phyloP scores from a whole-genome alignment of 2,797 vertebrate species.

The Molossus molossus region DNA sequence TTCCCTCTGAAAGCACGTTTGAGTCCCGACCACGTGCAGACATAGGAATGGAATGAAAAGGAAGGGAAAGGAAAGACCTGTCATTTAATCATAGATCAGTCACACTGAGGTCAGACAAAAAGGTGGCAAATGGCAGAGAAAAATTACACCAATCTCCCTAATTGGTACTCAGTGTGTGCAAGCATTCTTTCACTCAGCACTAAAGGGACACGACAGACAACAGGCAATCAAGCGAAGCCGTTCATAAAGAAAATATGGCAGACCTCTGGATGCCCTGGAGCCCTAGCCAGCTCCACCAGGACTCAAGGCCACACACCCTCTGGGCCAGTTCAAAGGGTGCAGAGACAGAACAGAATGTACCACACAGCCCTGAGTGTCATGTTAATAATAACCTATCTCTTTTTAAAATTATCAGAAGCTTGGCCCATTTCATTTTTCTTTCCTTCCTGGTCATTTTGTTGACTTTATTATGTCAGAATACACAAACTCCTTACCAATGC shows the following conservation, averaged over 20 bases:
- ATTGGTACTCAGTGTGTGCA: accelerated
- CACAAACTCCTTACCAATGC: neutral
- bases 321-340: neutral
- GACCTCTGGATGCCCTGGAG: neutral
- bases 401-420: neutral
- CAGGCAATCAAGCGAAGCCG: neutral
- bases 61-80: too few relatives aligned
- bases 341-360: neutral
- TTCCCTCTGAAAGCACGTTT: neutral
- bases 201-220: neutral
- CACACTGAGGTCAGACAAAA: neutral
- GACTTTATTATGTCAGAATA: neutral
- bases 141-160: neutral
- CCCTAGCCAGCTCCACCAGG: accelerated
- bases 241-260: neutral
- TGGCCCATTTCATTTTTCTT: neutral
- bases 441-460: neutral
- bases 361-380: accelerated
- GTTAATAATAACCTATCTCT: too few relatives aligned
- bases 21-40: neutral
- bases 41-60: neutral
- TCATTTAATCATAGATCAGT: neutral
- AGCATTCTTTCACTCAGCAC: neutral
- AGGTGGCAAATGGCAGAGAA: neutral
- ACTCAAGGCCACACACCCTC: accelerated